Base-by-base conservation (phyloP, 1,140 invertebrate genomes). In the Pseudomyrmex concolor region DNA sequence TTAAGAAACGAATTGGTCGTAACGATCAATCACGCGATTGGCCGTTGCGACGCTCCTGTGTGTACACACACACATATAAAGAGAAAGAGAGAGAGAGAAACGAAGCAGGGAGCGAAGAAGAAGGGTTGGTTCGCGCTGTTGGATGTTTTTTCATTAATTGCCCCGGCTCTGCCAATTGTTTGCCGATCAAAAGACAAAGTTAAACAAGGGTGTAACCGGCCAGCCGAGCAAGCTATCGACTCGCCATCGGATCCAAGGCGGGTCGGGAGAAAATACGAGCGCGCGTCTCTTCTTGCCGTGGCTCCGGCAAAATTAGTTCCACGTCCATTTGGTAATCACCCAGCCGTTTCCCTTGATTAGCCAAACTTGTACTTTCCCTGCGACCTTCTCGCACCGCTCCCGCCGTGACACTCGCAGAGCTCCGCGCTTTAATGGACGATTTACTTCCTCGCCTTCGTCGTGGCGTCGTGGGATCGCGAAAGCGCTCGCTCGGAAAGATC, bases 131-230 rank as follows among this genome's bases (percentile, higher is more conserved):
- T 83, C 43, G 57, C 64, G 70, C 25, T 34, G 13, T 13, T 50
- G 59, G 72, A 84, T 85, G 87, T 87, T 88, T 88, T 88, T 87
- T 88, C 87, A 87, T 88, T 88, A 88, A 88, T 88, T 88, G 87
- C 76, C 67, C 5, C 57, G 64, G 22, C 43, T 77, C 60, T 13
- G 45, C 19, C 50, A 76, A 82, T 82, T 72, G 87, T 88, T 87
- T 85, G 77, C 51, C 77, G 59, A 86, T 73, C 83, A 68, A 80
- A 89, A 86, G 84, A 88, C 77, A 84, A 88, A 88, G 87, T 88
- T 80, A 88, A 88, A 88, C 86, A 88, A 66, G 80, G 73, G 76
- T 57, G 76, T 22, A 45, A 71, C 66, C 66, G 19, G 64, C 19
- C 10, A 48, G 59, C 70, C 66, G 60, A 7, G 50, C 59, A 22